Evolutionary conservation across 1,140 invertebrate genomes (phyloP).

Genomic region (Drosophila auraria): DNA sequence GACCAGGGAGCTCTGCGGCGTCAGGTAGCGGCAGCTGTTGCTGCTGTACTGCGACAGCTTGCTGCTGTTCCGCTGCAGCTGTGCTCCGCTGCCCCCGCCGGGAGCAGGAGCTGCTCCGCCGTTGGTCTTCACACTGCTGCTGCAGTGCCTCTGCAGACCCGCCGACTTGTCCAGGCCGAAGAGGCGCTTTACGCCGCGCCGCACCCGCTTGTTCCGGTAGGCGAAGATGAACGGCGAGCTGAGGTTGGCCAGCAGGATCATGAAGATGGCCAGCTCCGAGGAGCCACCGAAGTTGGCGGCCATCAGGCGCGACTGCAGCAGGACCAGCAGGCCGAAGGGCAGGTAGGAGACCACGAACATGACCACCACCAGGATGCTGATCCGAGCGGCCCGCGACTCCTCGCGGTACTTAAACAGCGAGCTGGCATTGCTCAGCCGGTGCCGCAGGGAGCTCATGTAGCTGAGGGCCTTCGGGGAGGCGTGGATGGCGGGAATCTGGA

Average conservation of each 20-base stretch:
- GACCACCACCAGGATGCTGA: constrained; percentile 90
- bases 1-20: constrained; percentile 72
- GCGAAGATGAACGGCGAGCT: constrained; percentile 92
- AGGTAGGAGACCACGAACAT: constrained; percentile 91
- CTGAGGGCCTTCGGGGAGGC: constrained; percentile 81
- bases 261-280: constrained; percentile 87
- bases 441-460: constrained; percentile 90
- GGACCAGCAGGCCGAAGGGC: constrained; percentile 87
- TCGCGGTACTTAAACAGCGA: constrained; percentile 92
- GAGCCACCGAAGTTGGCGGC: constrained; percentile 71
- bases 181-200: constrained; percentile 89
- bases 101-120: constrained; percentile 23
- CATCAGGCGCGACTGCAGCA: constrained; percentile 82
- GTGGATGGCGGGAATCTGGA: constrained; percentile 81
- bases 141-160: constrained; percentile 66
- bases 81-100: constrained; percentile 17
- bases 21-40: constrained; percentile 74
- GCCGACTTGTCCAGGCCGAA: constrained; percentile 86
- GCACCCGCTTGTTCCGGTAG: constrained; percentile 90
- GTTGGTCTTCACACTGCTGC: constrained; percentile 67
- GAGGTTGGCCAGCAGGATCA: constrained; percentile 89
- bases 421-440: constrained; percentile 93
- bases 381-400: constrained; percentile 92
- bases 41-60: constrained; percentile 76
- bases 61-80: constrained; percentile 76